Base-by-base conservation (phyloP, 1,140 invertebrate genomes). In the Acromyrmex charruanus region DNA sequence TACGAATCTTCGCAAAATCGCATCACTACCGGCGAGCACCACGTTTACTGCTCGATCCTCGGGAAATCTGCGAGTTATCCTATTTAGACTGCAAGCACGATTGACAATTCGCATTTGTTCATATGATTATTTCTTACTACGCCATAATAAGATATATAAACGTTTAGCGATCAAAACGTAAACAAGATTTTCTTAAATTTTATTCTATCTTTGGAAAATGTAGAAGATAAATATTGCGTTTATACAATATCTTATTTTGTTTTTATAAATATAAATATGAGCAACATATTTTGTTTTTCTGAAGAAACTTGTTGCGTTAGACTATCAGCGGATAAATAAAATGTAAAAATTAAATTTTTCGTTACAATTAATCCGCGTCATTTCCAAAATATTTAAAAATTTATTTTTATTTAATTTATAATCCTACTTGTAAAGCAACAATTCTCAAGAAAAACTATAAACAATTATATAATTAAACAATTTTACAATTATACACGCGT, bases 71-170 rank as follows among this genome's bases (percentile, higher is more conserved):
- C 14, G 58, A 69, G 63, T 84, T 84, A 75, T 84, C 18, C 25
- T 14, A 28, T 25, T 84, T 84, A 84, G 55, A 84, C 72, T 39
- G 77, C 49, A 49, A 39, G n/a, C 65, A 81, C 31, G 69, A 51
- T 74, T 25, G 55, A 35, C 80, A 51, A 74, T 61, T 61, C 44
- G 14, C 69, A 74, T 49, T 74, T 74, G 55, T 74, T 39, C 68
- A 49, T 69, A 51, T 51, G 12, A 21, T 81, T 21, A 9, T 81
- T 81, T 72, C 21, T 63, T 58, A n/a, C 16, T 3, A 21, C 21
- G 21, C 0, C 10, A n/a, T 12, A 51, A 82, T 61, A 59, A 72
- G 35, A 59, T 69, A n/a, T 55, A 55, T 66, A 72, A n/a, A 25
- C 18, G 68, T 9, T 35, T 58, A 16, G 5, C 44, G 55, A 0